A percentile compares a stretch with the other conserved stretches of the same genome.
Evolutionary conservation across 2,797 vertebrate species (phyloP).

Genomic region (Tolypeutes matacus): DNA sequence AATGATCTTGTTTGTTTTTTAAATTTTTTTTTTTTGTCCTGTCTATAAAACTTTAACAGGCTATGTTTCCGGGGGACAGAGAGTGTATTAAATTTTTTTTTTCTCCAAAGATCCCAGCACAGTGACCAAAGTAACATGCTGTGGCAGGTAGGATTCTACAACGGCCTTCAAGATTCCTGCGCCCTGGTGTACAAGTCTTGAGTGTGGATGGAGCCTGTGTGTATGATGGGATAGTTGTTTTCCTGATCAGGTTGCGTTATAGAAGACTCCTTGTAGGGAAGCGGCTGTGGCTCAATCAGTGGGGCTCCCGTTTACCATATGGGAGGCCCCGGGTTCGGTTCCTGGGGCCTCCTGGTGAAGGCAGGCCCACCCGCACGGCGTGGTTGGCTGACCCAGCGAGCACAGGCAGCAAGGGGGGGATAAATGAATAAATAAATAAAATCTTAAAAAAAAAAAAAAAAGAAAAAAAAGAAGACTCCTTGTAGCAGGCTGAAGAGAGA

Average conservation of each 20-base stretch:
- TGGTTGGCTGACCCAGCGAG: too few species aligned
- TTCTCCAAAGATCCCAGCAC: neutral
- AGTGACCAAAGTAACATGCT: neutral
- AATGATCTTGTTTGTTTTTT: neutral
- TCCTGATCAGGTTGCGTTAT: neutral
- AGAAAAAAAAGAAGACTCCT: too few species aligned
- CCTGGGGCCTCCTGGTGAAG: too few species aligned
- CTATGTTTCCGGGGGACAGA: neutral
- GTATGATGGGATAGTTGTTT: too few species aligned
- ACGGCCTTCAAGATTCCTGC: neutral
- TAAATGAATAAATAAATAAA: too few species aligned
- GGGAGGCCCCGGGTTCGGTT: too few species aligned
- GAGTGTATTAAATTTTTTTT: neutral
- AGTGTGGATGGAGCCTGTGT: neutral
- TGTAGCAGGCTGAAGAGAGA: neutral
- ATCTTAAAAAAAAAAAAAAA: too few species aligned
- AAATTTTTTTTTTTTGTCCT: neutral
- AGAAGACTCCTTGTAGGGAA: too few species aligned
- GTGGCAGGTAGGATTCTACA: neutral
- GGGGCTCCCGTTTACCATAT: too few species aligned
- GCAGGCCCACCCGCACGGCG: too few species aligned
- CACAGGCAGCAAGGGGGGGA: too few species aligned
- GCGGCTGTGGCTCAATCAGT: too few species aligned
- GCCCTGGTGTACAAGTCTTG: fast-evolving
- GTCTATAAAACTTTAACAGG: neutral